phyloP scores from a whole-genome alignment of 2,797 vertebrate genomes.

The Parambassis ranga region DNA sequence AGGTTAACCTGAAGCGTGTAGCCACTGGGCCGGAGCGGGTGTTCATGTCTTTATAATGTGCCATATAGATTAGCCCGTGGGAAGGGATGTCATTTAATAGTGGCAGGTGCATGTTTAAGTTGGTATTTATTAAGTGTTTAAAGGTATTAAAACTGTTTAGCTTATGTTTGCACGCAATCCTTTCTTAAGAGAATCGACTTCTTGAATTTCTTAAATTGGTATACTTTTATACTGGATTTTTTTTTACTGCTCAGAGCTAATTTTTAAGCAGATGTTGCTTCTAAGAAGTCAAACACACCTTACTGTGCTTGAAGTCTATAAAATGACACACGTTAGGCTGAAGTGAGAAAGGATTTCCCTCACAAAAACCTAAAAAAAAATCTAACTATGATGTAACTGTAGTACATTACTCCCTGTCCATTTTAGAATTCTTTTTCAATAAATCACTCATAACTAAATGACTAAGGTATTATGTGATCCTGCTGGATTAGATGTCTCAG shows the following conservation, averaged over 20 bases:
- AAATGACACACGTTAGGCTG: too few relatives aligned
- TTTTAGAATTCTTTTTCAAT: conserved; percentile 26
- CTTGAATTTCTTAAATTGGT: too few relatives aligned
- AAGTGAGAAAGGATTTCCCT: too few relatives aligned
- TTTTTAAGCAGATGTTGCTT: too few relatives aligned
- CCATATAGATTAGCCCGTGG: conserved; percentile 2
- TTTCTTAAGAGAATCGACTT: too few relatives aligned
- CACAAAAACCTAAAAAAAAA: too few relatives aligned
- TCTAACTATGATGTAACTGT: conserved; percentile 8
- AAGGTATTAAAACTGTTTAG: conserved; percentile 1
- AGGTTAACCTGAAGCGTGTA: conserved; percentile 1
- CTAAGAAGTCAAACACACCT: too few relatives aligned
- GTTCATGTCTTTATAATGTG: conserved; percentile 27
- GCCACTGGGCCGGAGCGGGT: conserved; percentile 21
- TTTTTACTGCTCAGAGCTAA: too few relatives aligned
- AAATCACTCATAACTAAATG: conserved; percentile 23
- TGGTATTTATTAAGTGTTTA: conserved; percentile 10
- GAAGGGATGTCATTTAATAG: conserved; percentile 2
- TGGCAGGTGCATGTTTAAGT: background rate
- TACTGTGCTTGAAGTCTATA: too few relatives aligned
- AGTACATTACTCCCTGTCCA: background rate
- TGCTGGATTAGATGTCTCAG: conserved; percentile 30
- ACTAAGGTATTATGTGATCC: conserved; percentile 25
- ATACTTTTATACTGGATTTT: too few relatives aligned
- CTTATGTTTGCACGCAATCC: too few relatives aligned